These are phyloP conservation scores for Temnothorax nylanderi DNA, from an alignment of 1,140 invertebrate species.

Conservation along the genomic window DNA sequence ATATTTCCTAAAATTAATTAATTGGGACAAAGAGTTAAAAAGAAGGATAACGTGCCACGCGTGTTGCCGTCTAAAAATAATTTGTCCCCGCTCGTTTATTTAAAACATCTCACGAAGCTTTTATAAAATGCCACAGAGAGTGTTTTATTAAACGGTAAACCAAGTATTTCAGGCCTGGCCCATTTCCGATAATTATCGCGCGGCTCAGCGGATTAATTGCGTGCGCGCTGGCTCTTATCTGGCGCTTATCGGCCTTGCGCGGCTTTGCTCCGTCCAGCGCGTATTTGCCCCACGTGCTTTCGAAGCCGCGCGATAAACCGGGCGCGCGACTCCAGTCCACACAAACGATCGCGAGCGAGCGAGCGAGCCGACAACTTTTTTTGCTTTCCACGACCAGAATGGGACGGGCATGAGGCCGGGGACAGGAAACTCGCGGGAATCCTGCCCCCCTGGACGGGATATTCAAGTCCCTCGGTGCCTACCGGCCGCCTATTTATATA, in stretches of 20 bases:
- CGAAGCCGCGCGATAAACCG: conserved; percentile 25
- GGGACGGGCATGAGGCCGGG: background rate
- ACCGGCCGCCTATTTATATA: conserved; percentile 32
- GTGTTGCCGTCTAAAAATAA: background rate
- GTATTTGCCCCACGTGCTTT: conserved; percentile 7
- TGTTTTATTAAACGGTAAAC: background rate
- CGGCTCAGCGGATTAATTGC: background rate
- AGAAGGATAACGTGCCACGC: background rate
- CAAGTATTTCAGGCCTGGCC: background rate
- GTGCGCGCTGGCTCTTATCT: background rate
- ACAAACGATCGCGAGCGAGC: background rate
- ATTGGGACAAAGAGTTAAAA: background rate
- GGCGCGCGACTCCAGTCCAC: background rate
- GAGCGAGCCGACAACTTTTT: background rate
- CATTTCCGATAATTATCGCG: background rate
- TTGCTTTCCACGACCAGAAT: background rate
- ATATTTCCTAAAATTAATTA: conserved; percentile 5
- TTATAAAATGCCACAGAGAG: background rate
- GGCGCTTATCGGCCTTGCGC: background rate
- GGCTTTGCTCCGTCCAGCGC: background rate
- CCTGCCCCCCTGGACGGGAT: background rate
- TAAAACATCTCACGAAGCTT: background rate
- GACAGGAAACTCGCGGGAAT: conserved; percentile 34
- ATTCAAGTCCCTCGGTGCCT: background rate
- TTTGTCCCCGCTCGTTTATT: background rate